Evolutionary conservation across 2,797 vertebrate genomes (phyloP), one percentile per base, ranked within the genome.

Genomic region (Anguilla marmorata): DNA sequence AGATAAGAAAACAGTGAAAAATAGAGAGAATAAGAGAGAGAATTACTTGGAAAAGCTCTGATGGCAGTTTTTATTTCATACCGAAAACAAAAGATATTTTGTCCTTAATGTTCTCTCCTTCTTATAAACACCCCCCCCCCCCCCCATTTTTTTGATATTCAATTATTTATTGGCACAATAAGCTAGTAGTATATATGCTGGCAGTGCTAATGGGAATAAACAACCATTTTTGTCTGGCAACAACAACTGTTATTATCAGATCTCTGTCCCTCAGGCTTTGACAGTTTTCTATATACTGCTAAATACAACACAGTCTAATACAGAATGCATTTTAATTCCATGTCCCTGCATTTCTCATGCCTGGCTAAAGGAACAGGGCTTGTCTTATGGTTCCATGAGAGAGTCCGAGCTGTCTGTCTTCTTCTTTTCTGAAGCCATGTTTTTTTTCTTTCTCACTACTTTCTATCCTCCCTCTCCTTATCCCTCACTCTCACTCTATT

Each of bases 161-260:
- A 66, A 66, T 66, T 66, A 27, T 66, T 66, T 66, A 66, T 27
- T n/a, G 63, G 63, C 63, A 24, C 63, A 66, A 66, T 66, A 66
- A 66, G 27, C 63, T n/a, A n/a, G 63, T n/a, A 27, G 63, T 66
- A 66, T 7, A 66, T 24, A 66, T 66, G 6, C 63, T 27, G 63
- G 24, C 63, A 66, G 63, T 27, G n/a, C 21, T 66, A 66, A 66
- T 27, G n/a, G 63, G 63, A 66, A n/a, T 66, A 66, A 2, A 66
- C 14, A 19, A 14, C 63, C 5, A 27, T 66, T 66, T 66, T 66
- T 3, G 63, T 66, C 63, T 66, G 63, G 21, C 24, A 66, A 66
- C 63, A 66, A 66, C 24, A 66, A 66, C 63, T 66, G 63, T 66
- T 66, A 60, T 60, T 60, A 66, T 66, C 63, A 66, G 63, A 27